These are phyloP conservation scores for Nyctibius grandis DNA, from an alignment of 2,797 vertebrate species.

Conservation along the genomic window DNA sequence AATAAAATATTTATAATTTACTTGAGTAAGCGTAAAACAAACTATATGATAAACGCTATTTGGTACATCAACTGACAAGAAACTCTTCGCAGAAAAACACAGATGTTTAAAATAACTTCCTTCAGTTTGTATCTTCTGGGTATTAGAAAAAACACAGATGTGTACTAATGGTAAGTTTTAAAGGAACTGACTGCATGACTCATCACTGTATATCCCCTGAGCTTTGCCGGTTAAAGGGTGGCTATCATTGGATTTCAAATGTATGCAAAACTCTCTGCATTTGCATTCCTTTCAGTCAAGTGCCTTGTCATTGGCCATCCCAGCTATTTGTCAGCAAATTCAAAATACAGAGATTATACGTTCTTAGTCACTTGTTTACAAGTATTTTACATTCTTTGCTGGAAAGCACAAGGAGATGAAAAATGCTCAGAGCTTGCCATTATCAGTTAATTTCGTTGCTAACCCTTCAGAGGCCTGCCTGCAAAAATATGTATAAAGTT, in stretches of 20 bases:
- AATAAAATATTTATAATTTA: background rate
- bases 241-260: background rate
- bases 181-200: constrained; percentile 44
- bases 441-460: background rate
- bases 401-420: background rate
- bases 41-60: background rate
- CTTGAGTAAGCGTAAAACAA: background rate
- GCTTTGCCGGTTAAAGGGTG: background rate
- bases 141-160: background rate
- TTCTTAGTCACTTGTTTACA: background rate
- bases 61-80: background rate
- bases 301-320: constrained; percentile 10
- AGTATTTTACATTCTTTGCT: background rate
- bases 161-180: background rate
- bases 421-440: background rate
- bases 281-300: background rate
- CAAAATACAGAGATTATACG: background rate
- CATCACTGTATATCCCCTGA: constrained; percentile 11
- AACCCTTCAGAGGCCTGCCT: background rate
- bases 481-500: background rate
- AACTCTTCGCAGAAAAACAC: background rate
- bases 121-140: background rate
- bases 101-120: background rate
- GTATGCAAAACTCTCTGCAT: background rate
- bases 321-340: constrained; percentile 1